Conservation (phyloP, 1,140 invertebrate species). For the Aphaenogaster floridana region DNA sequence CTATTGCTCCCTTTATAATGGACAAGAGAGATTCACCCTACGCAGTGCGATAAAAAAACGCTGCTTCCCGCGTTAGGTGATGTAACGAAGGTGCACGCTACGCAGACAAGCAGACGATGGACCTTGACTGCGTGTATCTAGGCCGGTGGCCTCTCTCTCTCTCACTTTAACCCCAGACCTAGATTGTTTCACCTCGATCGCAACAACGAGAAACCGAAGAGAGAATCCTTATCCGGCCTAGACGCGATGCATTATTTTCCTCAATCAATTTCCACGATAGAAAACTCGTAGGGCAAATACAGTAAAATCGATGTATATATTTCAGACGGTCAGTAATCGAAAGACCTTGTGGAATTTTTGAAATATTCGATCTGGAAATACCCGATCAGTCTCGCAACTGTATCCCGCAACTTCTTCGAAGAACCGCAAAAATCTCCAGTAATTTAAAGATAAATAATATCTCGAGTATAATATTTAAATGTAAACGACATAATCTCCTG, state of each 20-base stretch:
- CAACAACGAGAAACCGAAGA: not conserved
- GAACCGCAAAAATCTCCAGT: not conserved
- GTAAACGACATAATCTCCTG: not conserved
- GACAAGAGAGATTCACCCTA: not conserved
- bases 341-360: not conserved
- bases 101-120: constrained; percentile 26
- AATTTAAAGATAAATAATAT: not conserved
- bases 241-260: not conserved
- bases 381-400: too few relatives aligned
- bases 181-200: constrained; percentile 4
- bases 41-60: not conserved
- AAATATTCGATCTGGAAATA: not conserved
- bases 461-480: not conserved
- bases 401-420: not conserved
- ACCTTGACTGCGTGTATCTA: constrained; percentile 66
- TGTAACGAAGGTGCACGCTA: constrained; percentile 27
- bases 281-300: not conserved
- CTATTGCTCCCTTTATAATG: not conserved
- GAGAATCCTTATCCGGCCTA: not conserved
- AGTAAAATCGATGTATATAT: not conserved
- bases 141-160: constrained; percentile 1
- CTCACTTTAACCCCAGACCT: constrained; percentile 14
- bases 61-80: constrained; percentile 19
- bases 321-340: not conserved
- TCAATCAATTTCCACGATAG: not conserved